Percentiles rank a stretch among this genome's conserved stretches.
Evolutionary conservation across 2,113 vertebrate genomes (phyloP).

Genomic region (Epinephelus moara): DNA sequence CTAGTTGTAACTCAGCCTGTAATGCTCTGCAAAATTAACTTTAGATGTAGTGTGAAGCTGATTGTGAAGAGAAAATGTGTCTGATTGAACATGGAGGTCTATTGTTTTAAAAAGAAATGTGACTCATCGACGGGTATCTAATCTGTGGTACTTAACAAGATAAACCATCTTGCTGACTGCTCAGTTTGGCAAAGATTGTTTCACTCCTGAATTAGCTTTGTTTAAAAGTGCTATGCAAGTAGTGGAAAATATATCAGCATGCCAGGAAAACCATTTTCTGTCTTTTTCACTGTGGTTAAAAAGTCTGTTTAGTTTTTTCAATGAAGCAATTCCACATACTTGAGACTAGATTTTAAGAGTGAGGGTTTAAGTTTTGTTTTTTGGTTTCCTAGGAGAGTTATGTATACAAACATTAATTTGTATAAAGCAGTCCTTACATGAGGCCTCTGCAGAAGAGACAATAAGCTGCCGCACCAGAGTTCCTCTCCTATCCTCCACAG

Average conservation of each 20-base stretch:
- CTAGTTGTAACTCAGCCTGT: conserved; percentile 15
- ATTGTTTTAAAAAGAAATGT: conserved; percentile 24
- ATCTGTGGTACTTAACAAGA: conserved; percentile 16
- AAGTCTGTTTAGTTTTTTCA: background rate
- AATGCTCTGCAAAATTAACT: background rate
- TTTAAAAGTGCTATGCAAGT: background rate
- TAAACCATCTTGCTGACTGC: background rate
- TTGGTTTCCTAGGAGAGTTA: background rate
- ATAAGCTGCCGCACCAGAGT: background rate
- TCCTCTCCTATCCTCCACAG: conserved; percentile 10
- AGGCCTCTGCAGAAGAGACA: background rate
- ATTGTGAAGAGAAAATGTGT: background rate
- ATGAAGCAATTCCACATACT: background rate
- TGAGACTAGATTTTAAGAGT: background rate
- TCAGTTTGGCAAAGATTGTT: conserved; percentile 3
- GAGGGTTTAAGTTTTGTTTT: background rate
- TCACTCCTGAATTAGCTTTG: background rate
- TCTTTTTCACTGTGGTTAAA: background rate
- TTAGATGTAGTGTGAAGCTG: background rate
- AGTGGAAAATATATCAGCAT: background rate
- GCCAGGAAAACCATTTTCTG: background rate
- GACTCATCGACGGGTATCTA: background rate
- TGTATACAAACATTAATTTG: background rate
- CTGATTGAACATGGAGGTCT: background rate
- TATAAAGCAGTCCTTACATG: background rate